Percentiles rank a stretch among this genome's conserved stretches.
Evolutionary conservation across 2,113 vertebrate genomes (phyloP).

Genomic region (Strix uralensis): DNA sequence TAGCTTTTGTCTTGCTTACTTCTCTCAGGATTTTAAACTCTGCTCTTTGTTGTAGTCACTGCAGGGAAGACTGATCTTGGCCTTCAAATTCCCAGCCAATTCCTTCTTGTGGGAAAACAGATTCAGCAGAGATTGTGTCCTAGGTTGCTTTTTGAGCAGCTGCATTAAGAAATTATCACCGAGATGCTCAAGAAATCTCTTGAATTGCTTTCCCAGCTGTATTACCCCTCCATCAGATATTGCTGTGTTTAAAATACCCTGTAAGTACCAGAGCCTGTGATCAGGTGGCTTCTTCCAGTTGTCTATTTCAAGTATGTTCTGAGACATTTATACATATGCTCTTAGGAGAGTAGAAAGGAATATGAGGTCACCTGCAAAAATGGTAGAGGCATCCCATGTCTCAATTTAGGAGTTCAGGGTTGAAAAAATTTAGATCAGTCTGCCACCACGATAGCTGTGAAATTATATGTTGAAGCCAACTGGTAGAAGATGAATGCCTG

Average conservation of each 20-base stretch:
- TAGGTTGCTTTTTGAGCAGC: not conserved
- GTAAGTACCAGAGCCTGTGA: not conserved
- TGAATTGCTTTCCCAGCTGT: not conserved
- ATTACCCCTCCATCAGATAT: not conserved
- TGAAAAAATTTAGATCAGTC: not conserved
- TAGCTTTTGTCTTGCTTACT: not conserved
- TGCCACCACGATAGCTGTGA: not conserved
- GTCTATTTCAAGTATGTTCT: not conserved
- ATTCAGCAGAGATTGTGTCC: not conserved
- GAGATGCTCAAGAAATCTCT: not conserved
- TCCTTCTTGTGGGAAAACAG: not conserved
- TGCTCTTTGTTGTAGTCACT: accelerated
- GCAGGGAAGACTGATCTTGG: not conserved
- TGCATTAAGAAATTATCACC: not conserved
- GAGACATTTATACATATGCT: not conserved
- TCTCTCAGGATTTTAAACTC: not conserved
- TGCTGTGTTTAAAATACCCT: not conserved
- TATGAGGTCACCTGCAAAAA: not conserved
- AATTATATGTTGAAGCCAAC: not conserved
- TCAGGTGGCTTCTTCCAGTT: not conserved
- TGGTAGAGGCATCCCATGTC: not conserved
- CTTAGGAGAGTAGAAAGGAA: not conserved
- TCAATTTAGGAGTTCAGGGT: not conserved
- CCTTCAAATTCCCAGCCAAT: not conserved
- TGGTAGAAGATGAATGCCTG: not conserved